phyloP scores from a whole-genome alignment of 2,888 invertebrate species.

The Herminia tarsipennalis region DNA sequence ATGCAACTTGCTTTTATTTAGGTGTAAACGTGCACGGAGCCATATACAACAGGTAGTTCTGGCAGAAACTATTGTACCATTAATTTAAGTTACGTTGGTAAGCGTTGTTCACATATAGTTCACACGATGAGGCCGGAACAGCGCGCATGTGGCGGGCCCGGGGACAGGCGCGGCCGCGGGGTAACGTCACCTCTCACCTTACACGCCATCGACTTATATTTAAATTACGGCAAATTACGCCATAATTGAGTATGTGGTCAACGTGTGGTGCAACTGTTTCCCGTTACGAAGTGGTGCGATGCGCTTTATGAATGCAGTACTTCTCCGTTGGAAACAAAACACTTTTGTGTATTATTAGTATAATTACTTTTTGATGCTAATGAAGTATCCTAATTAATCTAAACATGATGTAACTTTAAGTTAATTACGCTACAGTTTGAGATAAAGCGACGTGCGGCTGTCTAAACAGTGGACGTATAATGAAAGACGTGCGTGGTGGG shows the following conservation, averaged over 20 bases:
- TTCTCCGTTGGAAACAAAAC: no score
- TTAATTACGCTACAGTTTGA: conserved; percentile 12
- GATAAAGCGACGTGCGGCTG: conserved; percentile 2
- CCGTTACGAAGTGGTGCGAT: no score
- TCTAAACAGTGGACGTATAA: conserved; percentile 1
- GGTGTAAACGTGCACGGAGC: no score
- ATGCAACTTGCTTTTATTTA: no score
- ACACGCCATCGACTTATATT: conserved; percentile 6
- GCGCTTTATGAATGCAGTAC: no score
- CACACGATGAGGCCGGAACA: not conserved
- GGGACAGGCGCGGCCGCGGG: not conserved
- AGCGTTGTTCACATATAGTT: not conserved
- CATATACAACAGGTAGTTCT: no score
- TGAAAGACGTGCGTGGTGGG: conserved; percentile 7
- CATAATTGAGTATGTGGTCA: not conserved
- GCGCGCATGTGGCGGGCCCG: not conserved
- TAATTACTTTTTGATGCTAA: conserved; percentile 12
- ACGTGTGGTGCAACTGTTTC: not conserved
- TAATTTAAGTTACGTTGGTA: no score
- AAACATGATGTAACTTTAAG: conserved; percentile 11
- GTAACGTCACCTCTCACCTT: conserved; percentile 4
- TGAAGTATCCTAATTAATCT: conserved; percentile 11
- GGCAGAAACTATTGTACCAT: no score
- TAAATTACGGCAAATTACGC: conserved; percentile 5
- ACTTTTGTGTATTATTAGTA: conserved; percentile 6